A percentile compares a stretch with the other conserved stretches of the same genome.
Conservation (phyloP, 2,113 vertebrate genomes). For the Pygoscelis adeliae region DNA sequence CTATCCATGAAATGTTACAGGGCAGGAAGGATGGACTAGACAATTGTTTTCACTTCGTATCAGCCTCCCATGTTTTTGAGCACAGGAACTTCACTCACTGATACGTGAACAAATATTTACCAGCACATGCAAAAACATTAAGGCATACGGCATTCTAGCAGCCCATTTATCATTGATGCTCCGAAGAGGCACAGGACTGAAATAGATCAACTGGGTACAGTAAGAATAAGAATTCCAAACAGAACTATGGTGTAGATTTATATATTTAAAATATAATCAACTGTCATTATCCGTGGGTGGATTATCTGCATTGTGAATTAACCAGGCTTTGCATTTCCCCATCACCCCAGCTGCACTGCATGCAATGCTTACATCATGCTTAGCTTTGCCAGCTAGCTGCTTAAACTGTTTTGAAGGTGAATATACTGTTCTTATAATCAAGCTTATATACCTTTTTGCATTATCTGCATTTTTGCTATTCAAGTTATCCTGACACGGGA, state of each 20-base stretch:
- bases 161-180: neutral
- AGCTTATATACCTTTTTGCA: neutral
- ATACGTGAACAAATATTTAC: neutral
- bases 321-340: constrained; percentile 30
- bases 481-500: neutral
- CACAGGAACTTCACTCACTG: neutral
- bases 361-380: neutral
- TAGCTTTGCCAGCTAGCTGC: neutral
- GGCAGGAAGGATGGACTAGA: neutral
- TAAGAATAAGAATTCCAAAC: neutral
- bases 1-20: neutral
- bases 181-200: neutral
- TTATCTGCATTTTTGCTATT: neutral
- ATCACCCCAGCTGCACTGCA: neutral
- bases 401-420: neutral
- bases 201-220: neutral
- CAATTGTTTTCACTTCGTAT: neutral
- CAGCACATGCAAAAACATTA: neutral
- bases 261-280: constrained; percentile 29
- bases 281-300: neutral
- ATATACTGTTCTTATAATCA: neutral
- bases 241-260: neutral
- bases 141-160: neutral
- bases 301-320: constrained; percentile 41
- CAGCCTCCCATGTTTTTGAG: neutral